Evolutionary conservation across 2,888 invertebrate genomes (phyloP), one percentile per base, ranked within the genome.

Genomic region (Oscheius sp.): DNA sequence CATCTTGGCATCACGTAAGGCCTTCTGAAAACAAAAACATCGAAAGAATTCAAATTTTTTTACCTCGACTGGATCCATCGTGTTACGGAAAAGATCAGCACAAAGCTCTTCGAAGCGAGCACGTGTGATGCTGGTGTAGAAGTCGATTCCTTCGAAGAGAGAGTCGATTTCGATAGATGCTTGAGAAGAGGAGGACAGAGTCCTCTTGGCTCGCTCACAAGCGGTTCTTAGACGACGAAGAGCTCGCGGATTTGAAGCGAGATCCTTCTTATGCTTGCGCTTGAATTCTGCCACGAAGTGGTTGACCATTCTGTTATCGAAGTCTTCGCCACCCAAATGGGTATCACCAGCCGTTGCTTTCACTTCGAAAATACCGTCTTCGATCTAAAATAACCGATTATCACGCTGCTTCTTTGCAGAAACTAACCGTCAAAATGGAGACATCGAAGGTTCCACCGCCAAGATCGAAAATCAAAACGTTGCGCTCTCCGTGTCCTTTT

Each of bases 41-140:
- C n/a, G n/a, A n/a, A n/a, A n/a, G n/a, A n/a, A n/a, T n/a, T n/a
- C n/a, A n/a, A n/a, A n/a, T n/a, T n/a, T n/a, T n/a, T n/a, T n/a
- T n/a, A n/a, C n/a, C 90, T 98, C 96, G 0, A 98, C 97, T 7
- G 97, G 96, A 88, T 96, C 96, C 92, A 98, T 93, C 80, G 97
- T 97, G 78, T 94, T 93, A 82, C 96, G 92, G 93, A 99, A 98
- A 83, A 98, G 91, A 90, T 99, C 98, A 16, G 95, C 94, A 89
- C 86, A 86, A 25, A 87, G 83, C 72, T 87, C 87, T 71, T 99
- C 98, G 89, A 99, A 99, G 88, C 96, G 93, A 74, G 97, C 97
- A 87, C 96, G 92, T 23, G 96, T 96, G 89, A 98, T 94, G 73
- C 93, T 94, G 0, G 96, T 95, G 91, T 96, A 96, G 91, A 95